Conservation (phyloP, 2,888 invertebrate genomes). For the Liopterus haemorrhoidalis region DNA sequence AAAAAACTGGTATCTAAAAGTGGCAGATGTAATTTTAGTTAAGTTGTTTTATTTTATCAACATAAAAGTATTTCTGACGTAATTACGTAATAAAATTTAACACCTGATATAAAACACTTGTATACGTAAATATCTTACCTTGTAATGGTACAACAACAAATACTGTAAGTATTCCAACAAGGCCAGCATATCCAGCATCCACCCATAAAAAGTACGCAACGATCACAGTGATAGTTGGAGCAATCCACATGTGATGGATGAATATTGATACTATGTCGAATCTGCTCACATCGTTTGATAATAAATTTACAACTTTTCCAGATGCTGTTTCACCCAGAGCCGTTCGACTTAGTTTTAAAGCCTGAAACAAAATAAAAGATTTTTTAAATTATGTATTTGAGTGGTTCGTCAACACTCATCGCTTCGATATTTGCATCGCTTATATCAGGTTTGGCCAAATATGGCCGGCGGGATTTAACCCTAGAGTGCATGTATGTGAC, state of each 20-base stretch:
- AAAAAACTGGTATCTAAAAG: too few relatives aligned
- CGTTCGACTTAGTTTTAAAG: slow-evolving; percentile 63
- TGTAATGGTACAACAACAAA: slow-evolving; percentile 79
- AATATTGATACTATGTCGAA: slow-evolving; percentile 81
- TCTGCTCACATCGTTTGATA: slow-evolving; percentile 90
- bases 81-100: too few relatives aligned
- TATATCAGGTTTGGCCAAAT: too few relatives aligned
- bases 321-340: slow-evolving; percentile 69
- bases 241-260: slow-evolving; percentile 82
- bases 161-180: slow-evolving; percentile 74
- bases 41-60: too few relatives aligned
- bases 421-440: too few relatives aligned
- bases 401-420: too few relatives aligned
- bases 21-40: too few relatives aligned
- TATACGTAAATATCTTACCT: too few relatives aligned
- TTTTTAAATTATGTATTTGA: background rate
- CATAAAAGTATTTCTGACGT: too few relatives aligned
- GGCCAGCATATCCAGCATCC: slow-evolving; percentile 64
- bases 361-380: slow-evolving; percentile 47
- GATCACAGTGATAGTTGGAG: slow-evolving; percentile 61
- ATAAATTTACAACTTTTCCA: slow-evolving; percentile 86
- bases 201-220: slow-evolving; percentile 74
- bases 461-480: too few relatives aligned
- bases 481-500: too few relatives aligned
- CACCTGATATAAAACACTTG: too few relatives aligned